These are phyloP conservation scores for Paraplagusia blochii DNA, from an alignment of 2,113 vertebrate genomes.

Conservation along the genomic window DNA sequence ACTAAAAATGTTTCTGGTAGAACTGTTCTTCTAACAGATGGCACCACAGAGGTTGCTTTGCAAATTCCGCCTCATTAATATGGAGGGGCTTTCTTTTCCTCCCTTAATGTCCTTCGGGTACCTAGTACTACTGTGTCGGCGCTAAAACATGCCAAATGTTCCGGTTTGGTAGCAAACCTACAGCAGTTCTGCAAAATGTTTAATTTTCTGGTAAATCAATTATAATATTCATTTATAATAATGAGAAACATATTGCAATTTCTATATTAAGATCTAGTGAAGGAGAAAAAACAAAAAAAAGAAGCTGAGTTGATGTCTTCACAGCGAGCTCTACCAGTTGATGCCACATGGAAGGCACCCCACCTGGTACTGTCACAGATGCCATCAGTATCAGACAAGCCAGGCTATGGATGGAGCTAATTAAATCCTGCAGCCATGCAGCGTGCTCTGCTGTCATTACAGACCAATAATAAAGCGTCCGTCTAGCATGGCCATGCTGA, in stretches of 20 bases:
- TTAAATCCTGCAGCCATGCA: slow-evolving; percentile 21
- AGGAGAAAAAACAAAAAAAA: neutral
- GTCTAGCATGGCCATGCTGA: no score
- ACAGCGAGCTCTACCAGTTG: slow-evolving; percentile 10
- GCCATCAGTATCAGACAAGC: slow-evolving; percentile 30
- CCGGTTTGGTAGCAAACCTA: neutral
- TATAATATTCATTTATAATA: no score
- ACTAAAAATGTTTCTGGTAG: neutral
- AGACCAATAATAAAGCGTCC: neutral
- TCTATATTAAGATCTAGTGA: no score
- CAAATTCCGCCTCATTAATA: slow-evolving; percentile 40
- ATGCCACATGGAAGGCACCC: slow-evolving; percentile 12
- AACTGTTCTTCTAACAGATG: slow-evolving; percentile 23
- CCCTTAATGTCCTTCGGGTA: slow-evolving; percentile 44
- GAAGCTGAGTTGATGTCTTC: slow-evolving; percentile 10
- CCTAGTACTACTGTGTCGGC: neutral
- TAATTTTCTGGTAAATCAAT: neutral
- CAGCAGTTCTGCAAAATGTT: neutral
- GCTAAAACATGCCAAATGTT: neutral
- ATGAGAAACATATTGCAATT: no score
- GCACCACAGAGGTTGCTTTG: slow-evolving; percentile 16
- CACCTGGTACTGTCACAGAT: slow-evolving; percentile 40
- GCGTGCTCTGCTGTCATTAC: slow-evolving; percentile 2
- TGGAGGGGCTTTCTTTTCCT: slow-evolving; percentile 6
- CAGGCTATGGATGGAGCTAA: slow-evolving; percentile 18